Evolutionary conservation across 2,797 vertebrate species (phyloP), one percentile per base, ranked within the genome.

Genomic region (Oreortyx pictus): DNA sequence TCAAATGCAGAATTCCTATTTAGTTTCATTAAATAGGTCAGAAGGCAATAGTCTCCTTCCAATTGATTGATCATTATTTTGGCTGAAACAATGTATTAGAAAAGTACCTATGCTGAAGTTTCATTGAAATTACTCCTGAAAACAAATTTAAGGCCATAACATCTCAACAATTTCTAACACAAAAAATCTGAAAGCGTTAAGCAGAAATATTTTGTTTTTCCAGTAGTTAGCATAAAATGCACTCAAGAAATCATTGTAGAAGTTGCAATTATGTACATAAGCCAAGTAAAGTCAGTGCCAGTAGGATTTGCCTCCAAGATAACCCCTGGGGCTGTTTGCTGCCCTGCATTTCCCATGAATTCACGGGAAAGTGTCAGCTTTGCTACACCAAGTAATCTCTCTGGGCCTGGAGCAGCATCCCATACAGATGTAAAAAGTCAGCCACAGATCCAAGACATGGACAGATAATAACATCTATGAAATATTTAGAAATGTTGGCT

Each of bases 11-110:
- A 88, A 83, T 72, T 79, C 60, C 70, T 83, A 97, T 88, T 94
- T 97, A 97, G 97, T 93, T 96, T 44, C 60, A 76, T 22, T 56
- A 68, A 56, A 35, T 33, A 57, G 76, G 43, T 44, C 64, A 52
- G 39, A 75, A 86, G 20, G 54, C 37, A 65, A 24, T 2, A 64
- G 15, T 25, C 3, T 20, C 50, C 49, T 33, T 78, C 54, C 37
- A 88, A 15, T 16, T 75, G 77, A 47, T 4, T 17, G 37, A 76
- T 43, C 10, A 22, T 8, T 60, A 43, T 23, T 12, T 60, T 82
- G 33, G 37, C 27, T 47, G 54, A 82, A 82, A 50, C 13, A 65
- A 54, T 4, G 8, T 19, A 16, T 11, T 70, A 19, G 23, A 84
- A 59, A 87, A 22, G 18, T 35, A 56, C 41, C 49, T 56, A 47